Evolutionary conservation across 2,797 vertebrate genomes (phyloP), one percentile per base, ranked within the genome.

Genomic region (Dipus sagitta): DNA sequence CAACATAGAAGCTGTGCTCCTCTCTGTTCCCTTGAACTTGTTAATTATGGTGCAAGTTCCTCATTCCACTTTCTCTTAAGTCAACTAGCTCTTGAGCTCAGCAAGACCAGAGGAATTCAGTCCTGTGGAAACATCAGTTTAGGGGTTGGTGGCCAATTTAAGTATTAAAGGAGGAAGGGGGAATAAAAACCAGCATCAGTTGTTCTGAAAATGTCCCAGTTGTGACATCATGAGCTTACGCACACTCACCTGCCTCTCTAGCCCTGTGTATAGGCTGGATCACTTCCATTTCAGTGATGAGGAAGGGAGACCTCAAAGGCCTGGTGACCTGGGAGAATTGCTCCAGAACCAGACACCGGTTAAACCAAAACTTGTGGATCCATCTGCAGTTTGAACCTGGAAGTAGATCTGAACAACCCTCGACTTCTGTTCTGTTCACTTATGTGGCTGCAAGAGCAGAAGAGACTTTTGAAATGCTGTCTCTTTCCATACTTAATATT

Each of bases 1-100:
- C 82, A 72, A 79, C 71, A 42, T 54, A 28, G 54, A 88, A 62
- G 12, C 52, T 54, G 17, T 26, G 47, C 91, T 83, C 15, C 58
- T 92, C 23, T 94, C 75, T 85, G 13, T 58, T 83, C 34, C 74
- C 91, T 91, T 90, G 62, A 91, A 86, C 6, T 81, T 78, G 67
- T 21, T 24, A 76, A 8, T 78, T 24, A 11, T 79, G 75, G 65
- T 83, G 26, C 10, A 65, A 30, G 70, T 70, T 77, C 88, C 21
- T 77, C 71, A 76, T 83, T 85, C 20, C 13, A 77, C 23, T 76
- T 78, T 42, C 24, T 13, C 30, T 38, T 83, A 83, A 85, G 64
- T 79, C 54, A 60, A 60, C 72, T 52, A 54, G 67, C 83, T 42
- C 54, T n/a, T 47, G 42, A 58, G 32, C 81, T 81, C 32, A 79